These are phyloP conservation scores for Ibycter americanus DNA, from an alignment of 2,797 vertebrate genomes.

Conservation along the genomic window DNA sequence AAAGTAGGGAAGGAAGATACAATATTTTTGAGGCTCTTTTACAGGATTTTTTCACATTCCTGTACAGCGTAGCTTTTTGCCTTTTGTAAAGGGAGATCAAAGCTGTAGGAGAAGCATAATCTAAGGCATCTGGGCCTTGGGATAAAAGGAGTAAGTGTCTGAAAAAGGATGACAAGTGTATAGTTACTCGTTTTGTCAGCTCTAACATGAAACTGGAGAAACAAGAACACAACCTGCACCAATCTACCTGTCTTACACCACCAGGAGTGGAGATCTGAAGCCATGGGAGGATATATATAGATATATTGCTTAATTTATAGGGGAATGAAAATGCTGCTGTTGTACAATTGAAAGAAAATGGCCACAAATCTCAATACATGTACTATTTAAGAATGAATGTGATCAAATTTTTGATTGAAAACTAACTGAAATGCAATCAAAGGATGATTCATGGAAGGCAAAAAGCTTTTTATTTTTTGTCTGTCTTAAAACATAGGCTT, in stretches of 20 bases:
- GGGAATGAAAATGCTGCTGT: neutral
- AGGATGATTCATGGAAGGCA: neutral
- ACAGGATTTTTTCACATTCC: neutral
- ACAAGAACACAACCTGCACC: neutral
- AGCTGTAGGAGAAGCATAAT: slow-evolving; percentile 43
- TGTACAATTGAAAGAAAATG: neutral
- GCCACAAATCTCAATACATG: neutral
- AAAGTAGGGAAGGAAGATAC: neutral
- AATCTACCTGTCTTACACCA: neutral
- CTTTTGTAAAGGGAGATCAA: slow-evolving; percentile 69
- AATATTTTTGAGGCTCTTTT: slow-evolving; percentile 29
- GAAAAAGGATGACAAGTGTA: neutral
- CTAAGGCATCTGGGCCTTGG: slow-evolving; percentile 6
- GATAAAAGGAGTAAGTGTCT: slow-evolving; percentile 24
- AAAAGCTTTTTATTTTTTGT: neutral
- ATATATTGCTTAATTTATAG: neutral
- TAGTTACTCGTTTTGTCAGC: slow-evolving; percentile 24
- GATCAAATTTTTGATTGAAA: neutral
- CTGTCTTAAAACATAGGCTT: neutral
- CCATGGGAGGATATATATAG: neutral
- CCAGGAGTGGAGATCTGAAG: neutral
- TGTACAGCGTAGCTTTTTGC: slow-evolving; percentile 9
- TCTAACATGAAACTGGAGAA: neutral
- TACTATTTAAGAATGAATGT: neutral
- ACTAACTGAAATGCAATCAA: neutral